These are phyloP conservation scores for Trichogramma pretiosum DNA, from an alignment of 1,140 invertebrate genomes.

Conservation along the genomic window DNA sequence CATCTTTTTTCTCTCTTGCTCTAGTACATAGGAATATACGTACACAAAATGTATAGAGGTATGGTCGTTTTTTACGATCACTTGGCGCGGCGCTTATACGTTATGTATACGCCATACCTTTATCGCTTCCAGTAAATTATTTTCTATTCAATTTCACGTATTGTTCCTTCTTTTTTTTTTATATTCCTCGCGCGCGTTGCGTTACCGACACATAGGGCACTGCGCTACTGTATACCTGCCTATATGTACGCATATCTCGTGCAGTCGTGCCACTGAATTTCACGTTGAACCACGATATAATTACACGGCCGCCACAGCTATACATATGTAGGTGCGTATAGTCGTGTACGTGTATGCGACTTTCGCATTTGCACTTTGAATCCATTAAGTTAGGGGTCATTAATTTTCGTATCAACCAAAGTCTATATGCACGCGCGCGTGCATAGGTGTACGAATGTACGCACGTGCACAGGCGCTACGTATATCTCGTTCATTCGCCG, in stretches of 20 bases:
- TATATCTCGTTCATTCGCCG: no score
- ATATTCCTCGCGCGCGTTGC: not conserved
- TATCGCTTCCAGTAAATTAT: slow-evolving; percentile 7
- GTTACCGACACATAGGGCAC: no score
- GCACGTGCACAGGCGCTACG: no score
- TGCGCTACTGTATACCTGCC: not conserved
- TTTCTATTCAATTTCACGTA: slow-evolving; percentile 7
- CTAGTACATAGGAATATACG: no score
- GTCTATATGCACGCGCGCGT: no score
- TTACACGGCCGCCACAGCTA: slow-evolving; percentile 5
- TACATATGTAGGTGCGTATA: not conserved
- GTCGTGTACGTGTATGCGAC: not conserved
- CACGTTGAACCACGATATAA: not conserved
- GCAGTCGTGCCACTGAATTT: slow-evolving; percentile 1
- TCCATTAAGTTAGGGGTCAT: slow-evolving; percentile 16
- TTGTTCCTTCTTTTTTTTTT: not conserved
- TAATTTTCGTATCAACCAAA: slow-evolving; percentile 16
- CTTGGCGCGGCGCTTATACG: no score
- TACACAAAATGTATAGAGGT: no score
- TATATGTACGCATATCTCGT: not conserved
- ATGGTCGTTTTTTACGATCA: no score
- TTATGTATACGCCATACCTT: not conserved
- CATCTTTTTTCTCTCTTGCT: no score
- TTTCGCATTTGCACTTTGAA: slow-evolving; percentile 10
- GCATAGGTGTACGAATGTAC: no score